A percentile compares a stretch with the other conserved stretches of the same genome.
Evolutionary conservation across 2,797 vertebrate genomes (phyloP).

Genomic region (Poecile montanus): DNA sequence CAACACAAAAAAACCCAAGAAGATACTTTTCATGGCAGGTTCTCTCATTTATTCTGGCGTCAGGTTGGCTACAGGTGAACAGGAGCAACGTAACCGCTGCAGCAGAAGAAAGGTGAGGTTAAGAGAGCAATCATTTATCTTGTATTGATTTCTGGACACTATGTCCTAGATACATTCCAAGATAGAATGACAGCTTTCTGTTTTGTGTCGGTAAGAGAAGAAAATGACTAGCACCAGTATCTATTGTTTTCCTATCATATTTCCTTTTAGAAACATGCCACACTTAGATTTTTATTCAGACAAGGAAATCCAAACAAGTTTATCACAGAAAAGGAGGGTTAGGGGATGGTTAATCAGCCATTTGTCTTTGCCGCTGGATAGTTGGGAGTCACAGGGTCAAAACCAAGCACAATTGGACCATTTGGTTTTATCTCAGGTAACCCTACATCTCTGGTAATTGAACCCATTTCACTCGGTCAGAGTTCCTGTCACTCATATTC

Average conservation of each 20-base stretch:
- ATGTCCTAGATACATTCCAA: constrained; percentile 77
- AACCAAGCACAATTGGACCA: constrained; percentile 74
- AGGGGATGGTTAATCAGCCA: constrained; percentile 73
- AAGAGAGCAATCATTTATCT: constrained; percentile 80
- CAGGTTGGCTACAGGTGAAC: constrained; percentile 83
- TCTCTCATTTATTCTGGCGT: constrained; percentile 80
- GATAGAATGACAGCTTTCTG: constrained; percentile 77
- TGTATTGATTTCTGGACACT: constrained; percentile 83
- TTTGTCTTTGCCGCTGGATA: constrained; percentile 73
- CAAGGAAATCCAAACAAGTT: constrained; percentile 78
- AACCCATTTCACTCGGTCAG: constrained; percentile 78
- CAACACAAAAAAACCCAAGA: neutral
- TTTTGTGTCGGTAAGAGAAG: constrained; percentile 65
- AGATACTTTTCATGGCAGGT: constrained; percentile 71
- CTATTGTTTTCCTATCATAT: constrained; percentile 72
- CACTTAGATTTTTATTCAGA: constrained; percentile 66
- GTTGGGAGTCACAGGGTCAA: constrained; percentile 75
- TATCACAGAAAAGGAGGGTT: constrained; percentile 72
- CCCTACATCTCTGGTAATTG: constrained; percentile 79
- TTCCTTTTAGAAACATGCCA: constrained; percentile 76
- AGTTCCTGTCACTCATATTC: constrained; percentile 81
- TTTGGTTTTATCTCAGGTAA: constrained; percentile 80
- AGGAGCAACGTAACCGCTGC: constrained; percentile 52
- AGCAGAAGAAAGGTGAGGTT: constrained; percentile 75
- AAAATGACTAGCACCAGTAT: constrained; percentile 62